Evolutionary conservation across 2,888 invertebrate genomes (phyloP).

Genomic region (Cyclophora albipunctata): DNA sequence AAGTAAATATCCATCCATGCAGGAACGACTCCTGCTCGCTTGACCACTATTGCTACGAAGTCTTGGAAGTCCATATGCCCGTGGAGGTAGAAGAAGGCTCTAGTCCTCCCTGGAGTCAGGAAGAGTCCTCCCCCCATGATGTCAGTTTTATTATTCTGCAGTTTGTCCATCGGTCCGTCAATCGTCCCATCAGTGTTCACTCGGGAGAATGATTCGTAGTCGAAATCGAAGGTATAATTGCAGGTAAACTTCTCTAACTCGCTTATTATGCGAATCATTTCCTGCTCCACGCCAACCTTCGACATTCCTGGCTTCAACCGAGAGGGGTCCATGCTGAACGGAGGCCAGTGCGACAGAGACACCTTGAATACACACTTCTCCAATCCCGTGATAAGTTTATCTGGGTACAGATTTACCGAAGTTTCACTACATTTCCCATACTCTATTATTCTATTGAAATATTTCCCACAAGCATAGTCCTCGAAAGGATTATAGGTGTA

Average conservation of each 20-base stretch:
- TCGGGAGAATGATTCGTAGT: constrained; percentile 24
- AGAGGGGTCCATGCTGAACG: constrained; percentile 29
- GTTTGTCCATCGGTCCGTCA: constrained; percentile 23
- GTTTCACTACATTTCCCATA: constrained; percentile 34
- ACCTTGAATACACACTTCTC: constrained; percentile 39
- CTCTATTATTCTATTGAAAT: constrained; percentile 31
- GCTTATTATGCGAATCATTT: constrained; percentile 31
- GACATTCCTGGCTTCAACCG: constrained; percentile 1
- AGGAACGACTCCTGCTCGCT: constrained; percentile 24
- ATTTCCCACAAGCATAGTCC: constrained; percentile 46
- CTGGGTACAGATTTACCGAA: constrained; percentile 24
- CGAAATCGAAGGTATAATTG: constrained; percentile 26
- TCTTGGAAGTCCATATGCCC: constrained; percentile 34
- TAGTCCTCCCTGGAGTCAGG: constrained; percentile 21
- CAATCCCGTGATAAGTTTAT: constrained; percentile 33
- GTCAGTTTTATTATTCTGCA: constrained; percentile 25
- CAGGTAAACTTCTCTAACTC: constrained; percentile 33
- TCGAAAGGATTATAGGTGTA: constrained; percentile 49
- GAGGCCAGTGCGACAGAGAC: constrained; percentile 38
- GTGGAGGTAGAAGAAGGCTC: constrained; percentile 29
- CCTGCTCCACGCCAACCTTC: constrained; percentile 28
- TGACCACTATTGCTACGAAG: constrained; percentile 34
- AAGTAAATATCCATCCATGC: constrained; percentile 34
- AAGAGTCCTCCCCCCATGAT: constrained; percentile 27
- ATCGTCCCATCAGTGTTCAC: constrained; percentile 29